Percentiles rank a stretch among this genome's conserved stretches.
Evolutionary conservation across 2,888 invertebrate genomes (phyloP).

Genomic region (Caenorhabditis sp.): DNA sequence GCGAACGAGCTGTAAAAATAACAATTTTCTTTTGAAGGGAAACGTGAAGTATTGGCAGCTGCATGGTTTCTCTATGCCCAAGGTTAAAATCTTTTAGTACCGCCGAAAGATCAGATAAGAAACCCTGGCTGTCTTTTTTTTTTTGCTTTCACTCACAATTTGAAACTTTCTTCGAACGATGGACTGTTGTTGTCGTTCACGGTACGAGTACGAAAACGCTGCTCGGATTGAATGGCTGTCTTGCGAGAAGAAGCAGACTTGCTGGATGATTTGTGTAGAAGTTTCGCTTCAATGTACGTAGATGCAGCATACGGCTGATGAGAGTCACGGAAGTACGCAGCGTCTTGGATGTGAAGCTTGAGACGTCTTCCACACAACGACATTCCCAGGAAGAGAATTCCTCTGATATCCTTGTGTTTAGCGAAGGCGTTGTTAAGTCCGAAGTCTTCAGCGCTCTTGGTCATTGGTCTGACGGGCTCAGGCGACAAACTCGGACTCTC

Average conservation of each 20-base stretch:
- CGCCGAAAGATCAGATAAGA: constrained; percentile 41
- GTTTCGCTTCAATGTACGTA: background rate
- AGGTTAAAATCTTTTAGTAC: constrained; percentile 13
- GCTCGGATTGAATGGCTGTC: constrained; percentile 16
- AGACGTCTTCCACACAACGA: constrained; percentile 67
- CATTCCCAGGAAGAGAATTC: constrained; percentile 73
- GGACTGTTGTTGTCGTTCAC: constrained; percentile 69
- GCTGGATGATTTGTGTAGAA: background rate
- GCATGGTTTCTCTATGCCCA: constrained; percentile 24
- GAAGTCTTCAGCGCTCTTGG: constrained; percentile 31
- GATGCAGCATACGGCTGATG: constrained; percentile 47
- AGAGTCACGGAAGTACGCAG: constrained; percentile 68
- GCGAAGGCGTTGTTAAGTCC: constrained; percentile 51
- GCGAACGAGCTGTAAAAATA: constrained; percentile 61
- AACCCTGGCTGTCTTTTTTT: background rate
- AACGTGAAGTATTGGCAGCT: background rate
- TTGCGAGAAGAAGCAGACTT: background rate
- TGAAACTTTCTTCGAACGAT: constrained; percentile 70
- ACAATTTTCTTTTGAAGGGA: background rate
- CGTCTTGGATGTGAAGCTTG: constrained; percentile 67
- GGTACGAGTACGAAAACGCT: constrained; percentile 65
- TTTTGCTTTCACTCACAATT: constrained; percentile 63
- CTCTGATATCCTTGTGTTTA: constrained; percentile 60
- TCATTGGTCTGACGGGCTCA: background rate
- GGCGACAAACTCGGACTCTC: background rate